Evolutionary conservation across 92 coral and sea anemone species (phyloP).

Genomic region (Epizoanthus illoricatus): DNA sequence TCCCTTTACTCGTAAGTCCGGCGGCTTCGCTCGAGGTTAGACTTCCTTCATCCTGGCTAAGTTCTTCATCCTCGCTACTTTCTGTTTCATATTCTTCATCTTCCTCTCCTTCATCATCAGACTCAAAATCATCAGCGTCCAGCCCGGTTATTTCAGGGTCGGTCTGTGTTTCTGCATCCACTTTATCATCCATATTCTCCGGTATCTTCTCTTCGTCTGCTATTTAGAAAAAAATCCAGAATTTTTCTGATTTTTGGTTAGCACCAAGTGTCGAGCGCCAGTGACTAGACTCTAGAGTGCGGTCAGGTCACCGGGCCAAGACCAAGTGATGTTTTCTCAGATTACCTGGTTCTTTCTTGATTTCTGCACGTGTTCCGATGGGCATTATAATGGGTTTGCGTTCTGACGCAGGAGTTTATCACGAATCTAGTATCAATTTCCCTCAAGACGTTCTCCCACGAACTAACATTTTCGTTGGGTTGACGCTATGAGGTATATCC

Average conservation of each 20-base stretch:
- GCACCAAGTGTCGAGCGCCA: constrained; percentile 35
- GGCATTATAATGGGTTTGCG: constrained; percentile 61
- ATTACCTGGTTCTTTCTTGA: constrained; percentile 63
- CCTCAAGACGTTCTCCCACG: constrained; percentile 4
- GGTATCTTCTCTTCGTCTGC: constrained; percentile 46
- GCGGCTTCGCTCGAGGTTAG: constrained; percentile 11
- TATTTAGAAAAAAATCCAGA: constrained; percentile 43
- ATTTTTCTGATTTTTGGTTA: background rate
- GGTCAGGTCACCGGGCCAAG: constrained; percentile 41
- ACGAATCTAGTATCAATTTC: background rate
- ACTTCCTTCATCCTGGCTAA: constrained; percentile 36
- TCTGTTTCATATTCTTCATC: constrained; percentile 76
- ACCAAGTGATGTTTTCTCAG: constrained; percentile 29
- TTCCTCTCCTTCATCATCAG: constrained; percentile 62
- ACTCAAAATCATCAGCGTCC: constrained; percentile 89
- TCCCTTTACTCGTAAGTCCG: constrained; percentile 59
- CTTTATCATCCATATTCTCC: constrained; percentile 47
- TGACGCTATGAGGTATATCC: constrained; percentile 59
- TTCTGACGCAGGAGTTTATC: background rate
- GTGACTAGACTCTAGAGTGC: constrained; percentile 26
- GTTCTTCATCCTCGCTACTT: constrained; percentile 79
- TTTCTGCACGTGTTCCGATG: constrained; percentile 57
- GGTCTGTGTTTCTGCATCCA: constrained; percentile 79
- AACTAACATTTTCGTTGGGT: background rate
- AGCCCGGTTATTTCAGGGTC: constrained; percentile 92